phyloP scores from a whole-genome alignment of 2,888 invertebrate species.

The Helobdella robusta region DNA sequence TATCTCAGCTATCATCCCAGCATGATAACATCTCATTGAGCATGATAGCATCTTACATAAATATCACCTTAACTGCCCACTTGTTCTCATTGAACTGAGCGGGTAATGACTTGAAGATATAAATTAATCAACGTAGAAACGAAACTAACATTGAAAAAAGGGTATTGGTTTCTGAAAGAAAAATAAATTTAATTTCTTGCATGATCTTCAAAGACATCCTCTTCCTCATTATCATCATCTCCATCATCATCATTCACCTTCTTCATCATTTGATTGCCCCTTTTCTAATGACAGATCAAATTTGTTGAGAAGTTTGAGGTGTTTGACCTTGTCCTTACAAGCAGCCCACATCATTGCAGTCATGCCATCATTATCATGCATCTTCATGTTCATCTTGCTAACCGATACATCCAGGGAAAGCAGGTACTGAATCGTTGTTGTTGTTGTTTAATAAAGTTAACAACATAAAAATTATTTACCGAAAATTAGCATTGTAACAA shows the following conservation, averaged over 20 bases:
- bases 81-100: too few species aligned
- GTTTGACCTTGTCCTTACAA: slow-evolving; percentile 47
- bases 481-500: not conserved
- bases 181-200: too few species aligned
- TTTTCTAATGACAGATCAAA: slow-evolving; percentile 20
- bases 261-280: slow-evolving; percentile 31
- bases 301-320: slow-evolving; percentile 43
- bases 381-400: too few species aligned
- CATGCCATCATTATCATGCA: slow-evolving; percentile 47
- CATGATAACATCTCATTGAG: too few species aligned
- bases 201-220: slow-evolving; percentile 42
- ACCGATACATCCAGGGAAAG: too few species aligned
- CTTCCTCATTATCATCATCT: slow-evolving; percentile 27
- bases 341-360: slow-evolving; percentile 50
- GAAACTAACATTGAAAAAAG: too few species aligned
- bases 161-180: too few species aligned
- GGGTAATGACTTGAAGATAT: too few species aligned
- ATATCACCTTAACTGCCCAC: too few species aligned
- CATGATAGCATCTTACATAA: too few species aligned
- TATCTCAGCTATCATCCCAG: too few species aligned
- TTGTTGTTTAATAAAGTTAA: not conserved
- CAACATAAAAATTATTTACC: not conserved
- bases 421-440: not conserved
- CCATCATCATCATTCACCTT: slow-evolving; percentile 34
- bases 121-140: too few species aligned